A percentile compares a stretch with the other conserved stretches of the same genome.
Conservation (phyloP, 2,888 invertebrate species). For the Anoplius nigerrimus region DNA sequence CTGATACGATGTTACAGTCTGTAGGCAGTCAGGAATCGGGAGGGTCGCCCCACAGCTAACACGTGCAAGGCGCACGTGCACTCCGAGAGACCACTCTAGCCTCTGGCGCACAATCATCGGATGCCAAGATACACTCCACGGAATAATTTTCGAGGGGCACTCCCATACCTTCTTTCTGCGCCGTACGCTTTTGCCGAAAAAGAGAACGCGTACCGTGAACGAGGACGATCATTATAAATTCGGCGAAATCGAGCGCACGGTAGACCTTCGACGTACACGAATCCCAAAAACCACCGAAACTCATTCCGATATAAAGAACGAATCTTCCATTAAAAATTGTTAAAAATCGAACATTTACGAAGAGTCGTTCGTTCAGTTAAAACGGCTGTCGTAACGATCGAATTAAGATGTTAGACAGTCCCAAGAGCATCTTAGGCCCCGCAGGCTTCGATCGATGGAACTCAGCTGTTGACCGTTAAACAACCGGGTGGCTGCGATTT, state of each 20-base stretch:
- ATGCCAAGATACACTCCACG: slow-evolving; percentile 73
- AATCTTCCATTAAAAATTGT: no score
- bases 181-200: slow-evolving; percentile 1
- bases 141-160: slow-evolving; percentile 69
- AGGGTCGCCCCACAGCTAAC: slow-evolving; percentile 72
- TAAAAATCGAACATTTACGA: no score
- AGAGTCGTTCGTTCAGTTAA: no score
- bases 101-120: slow-evolving; percentile 72
- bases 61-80: slow-evolving; percentile 74
- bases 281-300: no score
- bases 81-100: slow-evolving; percentile 70
- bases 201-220: slow-evolving; percentile 27
- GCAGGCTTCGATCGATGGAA: no score
- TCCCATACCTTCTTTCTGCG: slow-evolving; percentile 48
- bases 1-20: slow-evolving; percentile 71
- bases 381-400: no score
- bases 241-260: not conserved
- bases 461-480: no score
- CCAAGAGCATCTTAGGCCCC: no score
- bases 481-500: no score
- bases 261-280: no score
- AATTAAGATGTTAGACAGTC: no score
- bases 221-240: slow-evolving; percentile 39
- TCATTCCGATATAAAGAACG: no score
- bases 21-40: slow-evolving; percentile 69